Evolutionary conservation across 2,888 invertebrate species (phyloP), one percentile per base, ranked within the genome.

Genomic region (Mimachlamys varia): DNA sequence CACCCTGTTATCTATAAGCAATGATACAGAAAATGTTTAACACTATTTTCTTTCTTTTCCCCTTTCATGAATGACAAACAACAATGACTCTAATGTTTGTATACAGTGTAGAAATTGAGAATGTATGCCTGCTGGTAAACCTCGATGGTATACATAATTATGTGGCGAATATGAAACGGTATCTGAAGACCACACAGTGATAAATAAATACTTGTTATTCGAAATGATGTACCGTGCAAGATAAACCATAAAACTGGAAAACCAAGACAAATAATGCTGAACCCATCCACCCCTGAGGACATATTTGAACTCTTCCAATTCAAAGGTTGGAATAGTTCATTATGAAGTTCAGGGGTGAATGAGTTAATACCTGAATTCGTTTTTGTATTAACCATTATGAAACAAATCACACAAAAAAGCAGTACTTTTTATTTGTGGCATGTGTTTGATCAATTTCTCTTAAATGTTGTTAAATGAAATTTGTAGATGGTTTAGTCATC

Each of bases 1-100:
- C 76, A 76, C 76, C 33, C 76, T 33, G 76, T 76, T 76, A 76
- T 27, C 27, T 33, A 76, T 10, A 76, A 76, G 76, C 76, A 76
- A 33, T 76, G 27, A 76, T 53, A 53, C 17, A 53, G 53, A 53
- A 53, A 33, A 33, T 62, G 62, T 76, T 27, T 15, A 53, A 58
- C 58, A 58, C 10, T 58, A 58, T 58, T 58, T 58, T 58, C 58
- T 58, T 58, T 58, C 22, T 58, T 58, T 19, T 19, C 15, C n/a
- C n/a, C 58, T 58, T 15, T 53, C 53, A 53, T 53, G 53, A 19
- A 53, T 53, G 15, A 58, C 58, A 58, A 22, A 58, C 58, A 58
- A 58, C n/a, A n/a, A 19, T 58, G 22, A 58, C 19, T 58, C 58
- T 58, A 17, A 53, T 44, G 53, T 17, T n/a, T 53, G 53, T 53